phyloP scores from a whole-genome alignment of 2,888 invertebrate species.

The Tinea pellionella region DNA sequence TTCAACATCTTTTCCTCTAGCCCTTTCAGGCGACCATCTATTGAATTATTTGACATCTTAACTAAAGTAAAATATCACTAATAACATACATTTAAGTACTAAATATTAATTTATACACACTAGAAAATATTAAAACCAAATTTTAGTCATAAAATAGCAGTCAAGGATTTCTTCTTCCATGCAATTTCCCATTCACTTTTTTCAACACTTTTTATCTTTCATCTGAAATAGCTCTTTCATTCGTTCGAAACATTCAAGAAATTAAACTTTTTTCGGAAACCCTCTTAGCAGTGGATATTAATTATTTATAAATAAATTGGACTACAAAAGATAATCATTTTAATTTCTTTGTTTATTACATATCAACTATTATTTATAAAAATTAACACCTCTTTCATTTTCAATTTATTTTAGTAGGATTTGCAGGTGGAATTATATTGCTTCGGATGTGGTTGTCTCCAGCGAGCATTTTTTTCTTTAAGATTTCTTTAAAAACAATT shows the following conservation, averaged over 20 bases:
- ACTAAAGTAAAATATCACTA: constrained; percentile 28
- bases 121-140: constrained; percentile 26
- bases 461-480: too few species aligned
- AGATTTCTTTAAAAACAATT: too few species aligned
- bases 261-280: not conserved
- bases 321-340: too few species aligned
- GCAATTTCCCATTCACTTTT: not conserved
- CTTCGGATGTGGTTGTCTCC: too few species aligned
- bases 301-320: too few species aligned
- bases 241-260: not conserved
- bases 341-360: not conserved
- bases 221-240: not conserved
- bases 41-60: constrained; percentile 77
- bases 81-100: constrained; percentile 49
- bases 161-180: constrained; percentile 44
- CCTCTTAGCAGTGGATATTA: not conserved
- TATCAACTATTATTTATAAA: too few species aligned
- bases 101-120: constrained; percentile 46
- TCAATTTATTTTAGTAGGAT: not conserved
- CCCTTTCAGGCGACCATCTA: constrained; percentile 84
- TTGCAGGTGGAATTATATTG: too few species aligned
- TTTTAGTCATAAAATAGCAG: constrained; percentile 39
- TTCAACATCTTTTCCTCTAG: constrained; percentile 82
- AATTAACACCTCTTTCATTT: not conserved
- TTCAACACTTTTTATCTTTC: not conserved